Base-by-base conservation (phyloP, 2,888 invertebrate genomes). In the Mechanitis mazaeus region DNA sequence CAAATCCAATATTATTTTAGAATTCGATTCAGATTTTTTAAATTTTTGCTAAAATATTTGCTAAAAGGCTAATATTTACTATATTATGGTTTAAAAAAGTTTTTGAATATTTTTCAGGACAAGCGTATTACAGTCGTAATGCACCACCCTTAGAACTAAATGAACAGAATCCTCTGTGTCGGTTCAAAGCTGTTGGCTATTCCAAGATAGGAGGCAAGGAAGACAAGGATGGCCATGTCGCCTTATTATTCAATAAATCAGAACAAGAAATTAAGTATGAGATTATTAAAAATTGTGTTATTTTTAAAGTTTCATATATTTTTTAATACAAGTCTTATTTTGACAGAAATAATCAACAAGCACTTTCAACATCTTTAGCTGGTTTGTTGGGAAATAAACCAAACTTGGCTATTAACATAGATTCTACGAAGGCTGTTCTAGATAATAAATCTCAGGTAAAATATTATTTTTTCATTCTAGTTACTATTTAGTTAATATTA, bases 111-210 rank as follows among this genome's bases (percentile, higher is more conserved):
- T 11, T 78, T 74, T 5, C 81, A 86, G 94, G 94, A 3, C 94
- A 95, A 81, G 94, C 94, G 0, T 97, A 94, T 78, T 97, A 95
- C 80, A 94, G 93, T 45, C 92, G 93, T 58, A 93, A 92, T 70
- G 94, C 94, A 5, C 94, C 93, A 1, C 94, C 97, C 0, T 92
- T 98, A 5, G 95, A 96, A 60, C 94, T 98, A 68, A 95, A 94
- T 56, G 94, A 95, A 60, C 95, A 96, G 74, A 98, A 98, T 82
- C 96, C 96, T 0, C 93, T 97, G 57, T 98, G 97, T 76, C 93
- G 97, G 54, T 98, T 99, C 79, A 99, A 98, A 86, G 96, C 98
- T 0, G 95, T 99, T 59, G 97, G 97, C 0, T 99, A 98, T 79
- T 97, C 96, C 70, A 93, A 95, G 31, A 92, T 98, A 69, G 96